Evolutionary conservation across 2,888 invertebrate species (phyloP).

Genomic region (Coelogynopora nodosa): DNA sequence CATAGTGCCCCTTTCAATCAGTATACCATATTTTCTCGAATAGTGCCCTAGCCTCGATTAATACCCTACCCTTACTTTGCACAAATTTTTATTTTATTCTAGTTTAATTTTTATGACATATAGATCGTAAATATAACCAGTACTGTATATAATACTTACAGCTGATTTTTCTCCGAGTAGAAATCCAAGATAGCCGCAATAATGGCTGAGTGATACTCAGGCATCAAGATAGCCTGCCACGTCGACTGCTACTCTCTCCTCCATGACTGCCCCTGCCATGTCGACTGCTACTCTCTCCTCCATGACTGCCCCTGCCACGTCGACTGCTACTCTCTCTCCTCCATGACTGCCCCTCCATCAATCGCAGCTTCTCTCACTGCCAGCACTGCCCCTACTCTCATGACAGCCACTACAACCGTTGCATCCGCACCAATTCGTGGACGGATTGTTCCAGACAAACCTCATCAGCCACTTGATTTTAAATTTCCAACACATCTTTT

Average conservation of each 20-base stretch:
- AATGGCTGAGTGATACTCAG: too few species aligned
- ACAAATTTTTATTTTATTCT: too few species aligned
- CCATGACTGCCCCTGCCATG: constrained; percentile 12
- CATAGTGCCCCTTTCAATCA: background rate
- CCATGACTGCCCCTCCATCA: constrained; percentile 29
- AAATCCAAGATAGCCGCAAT: too few species aligned
- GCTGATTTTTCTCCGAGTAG: too few species aligned
- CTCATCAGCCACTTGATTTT: constrained; percentile 31
- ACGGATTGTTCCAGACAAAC: constrained; percentile 31
- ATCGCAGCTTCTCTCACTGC: constrained; percentile 31
- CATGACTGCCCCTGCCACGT: constrained; percentile 19
- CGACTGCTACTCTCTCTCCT: constrained; percentile 22
- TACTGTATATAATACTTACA: too few species aligned
- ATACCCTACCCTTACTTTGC: background rate
- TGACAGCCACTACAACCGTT: constrained; percentile 20
- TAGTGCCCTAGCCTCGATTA: background rate
- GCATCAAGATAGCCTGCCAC: too few species aligned
- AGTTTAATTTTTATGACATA: too few species aligned
- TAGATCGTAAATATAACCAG: too few species aligned
- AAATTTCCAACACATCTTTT: constrained; percentile 8
- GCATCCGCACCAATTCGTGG: constrained; percentile 29
- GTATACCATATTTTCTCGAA: constrained; percentile 2
- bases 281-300: constrained; percentile 31
- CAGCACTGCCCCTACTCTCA: constrained; percentile 8
- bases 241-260: constrained; percentile 15